Evolutionary conservation across 2,888 invertebrate genomes (phyloP).

Genomic region (Drosophila cognata): DNA sequence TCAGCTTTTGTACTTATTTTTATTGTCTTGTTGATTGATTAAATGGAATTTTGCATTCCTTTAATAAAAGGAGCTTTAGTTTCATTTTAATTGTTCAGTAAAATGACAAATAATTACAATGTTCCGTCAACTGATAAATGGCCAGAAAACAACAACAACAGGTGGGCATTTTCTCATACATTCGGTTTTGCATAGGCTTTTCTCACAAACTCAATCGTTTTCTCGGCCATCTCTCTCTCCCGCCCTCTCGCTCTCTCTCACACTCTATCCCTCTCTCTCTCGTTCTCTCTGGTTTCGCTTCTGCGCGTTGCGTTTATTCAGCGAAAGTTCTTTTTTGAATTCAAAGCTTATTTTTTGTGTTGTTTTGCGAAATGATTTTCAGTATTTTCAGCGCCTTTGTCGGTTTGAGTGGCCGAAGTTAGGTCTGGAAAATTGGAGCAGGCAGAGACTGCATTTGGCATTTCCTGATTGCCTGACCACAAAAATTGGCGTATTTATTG

Average conservation of each 20-base stretch:
- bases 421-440: slow-evolving; percentile 41
- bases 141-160: slow-evolving; percentile 55
- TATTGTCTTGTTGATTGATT: neutral
- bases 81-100: neutral
- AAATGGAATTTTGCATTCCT: neutral
- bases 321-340: slow-evolving; percentile 46
- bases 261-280: neutral
- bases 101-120: neutral
- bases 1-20: neutral
- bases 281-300: slow-evolving; percentile 25
- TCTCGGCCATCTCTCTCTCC: neutral
- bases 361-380: slow-evolving; percentile 41
- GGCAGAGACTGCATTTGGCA: slow-evolving; percentile 57
- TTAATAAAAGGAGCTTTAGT: neutral
- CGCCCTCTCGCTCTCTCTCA: neutral
- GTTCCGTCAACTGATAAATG: slow-evolving; percentile 31
- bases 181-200: neutral
- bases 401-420: slow-evolving; percentile 55
- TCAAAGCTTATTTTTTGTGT: slow-evolving; percentile 43
- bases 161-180: slow-evolving; percentile 38
- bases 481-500: slow-evolving; percentile 52
- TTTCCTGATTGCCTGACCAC: slow-evolving; percentile 54
- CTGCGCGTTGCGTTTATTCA: slow-evolving; percentile 71
- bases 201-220: slow-evolving; percentile 1
- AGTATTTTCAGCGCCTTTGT: slow-evolving; percentile 75